These are phyloP conservation scores for Palloptera scutellata DNA, from an alignment of 2,888 invertebrate genomes.

Conservation along the genomic window DNA sequence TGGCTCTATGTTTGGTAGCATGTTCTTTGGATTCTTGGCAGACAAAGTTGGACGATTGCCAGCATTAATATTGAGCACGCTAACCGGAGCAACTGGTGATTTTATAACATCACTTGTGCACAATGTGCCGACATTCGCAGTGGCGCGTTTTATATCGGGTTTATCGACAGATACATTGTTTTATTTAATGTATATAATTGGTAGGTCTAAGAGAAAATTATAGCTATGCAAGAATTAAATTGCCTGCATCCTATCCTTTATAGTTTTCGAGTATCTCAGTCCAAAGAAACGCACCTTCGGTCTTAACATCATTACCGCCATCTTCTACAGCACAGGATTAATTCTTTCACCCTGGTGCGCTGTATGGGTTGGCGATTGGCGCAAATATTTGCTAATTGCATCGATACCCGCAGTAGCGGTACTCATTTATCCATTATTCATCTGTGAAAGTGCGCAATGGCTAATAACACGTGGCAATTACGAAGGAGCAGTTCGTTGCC, in stretches of 20 bases:
- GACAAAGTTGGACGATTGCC: conserved; percentile 68
- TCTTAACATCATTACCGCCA: conserved; percentile 68
- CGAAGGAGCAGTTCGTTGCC: conserved; percentile 66
- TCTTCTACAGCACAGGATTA: conserved; percentile 68
- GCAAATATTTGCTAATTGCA: conserved; percentile 65
- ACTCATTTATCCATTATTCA: conserved; percentile 65
- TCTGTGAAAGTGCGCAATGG: conserved; percentile 71
- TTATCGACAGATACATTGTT: conserved; percentile 69
- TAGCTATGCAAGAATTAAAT: too few relatives aligned
- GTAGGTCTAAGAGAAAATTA: conserved; percentile 54
- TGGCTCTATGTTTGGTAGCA: conserved; percentile 70
- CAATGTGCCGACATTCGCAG: conserved; percentile 64
- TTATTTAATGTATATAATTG: conserved; percentile 70
- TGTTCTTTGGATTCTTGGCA: conserved; percentile 68
- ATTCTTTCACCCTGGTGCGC: conserved; percentile 66
- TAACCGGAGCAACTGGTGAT: conserved; percentile 67
- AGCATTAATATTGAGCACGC: conserved; percentile 67
- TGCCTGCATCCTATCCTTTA: too few relatives aligned
- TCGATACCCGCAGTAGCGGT: conserved; percentile 66
- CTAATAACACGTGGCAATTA: conserved; percentile 66
- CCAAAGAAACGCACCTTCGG: conserved; percentile 69
- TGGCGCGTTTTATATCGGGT: conserved; percentile 68
- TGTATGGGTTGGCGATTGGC: conserved; percentile 66
- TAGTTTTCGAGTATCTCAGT: conserved; percentile 70
- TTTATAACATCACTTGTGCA: conserved; percentile 65